Base-by-base conservation (phyloP, 2,113 vertebrate genomes). In the Turdus rufiventris region DNA sequence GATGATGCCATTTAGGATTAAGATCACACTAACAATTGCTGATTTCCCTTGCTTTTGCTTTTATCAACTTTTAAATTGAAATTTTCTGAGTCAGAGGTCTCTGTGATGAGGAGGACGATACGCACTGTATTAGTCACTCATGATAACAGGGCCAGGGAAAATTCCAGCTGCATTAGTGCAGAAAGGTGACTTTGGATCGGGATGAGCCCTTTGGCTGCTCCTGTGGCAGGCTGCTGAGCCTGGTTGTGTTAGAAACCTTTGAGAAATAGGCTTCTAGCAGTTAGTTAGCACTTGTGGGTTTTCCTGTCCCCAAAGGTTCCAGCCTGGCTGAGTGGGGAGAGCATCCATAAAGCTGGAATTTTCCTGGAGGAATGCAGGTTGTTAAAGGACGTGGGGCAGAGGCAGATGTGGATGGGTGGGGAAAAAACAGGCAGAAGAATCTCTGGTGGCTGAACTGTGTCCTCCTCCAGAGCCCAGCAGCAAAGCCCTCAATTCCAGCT, bases 101-200 rank as follows among this genome's bases (percentile, higher is more conserved):
- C 73, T 58, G 48, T 82, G 67, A 68, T 76, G 67, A 61, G 33
- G 61, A 91, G 31, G 25, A 36, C 0, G 2, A 43, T 42, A 20
- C 9, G 31, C 21, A 28, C 21, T 0, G 0, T 19, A 8, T 89
- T 56, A 34, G 87, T 87, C 80, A 14, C 19, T 90, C 40, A 51
- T 57, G 67, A 53, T 85, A 87, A 34, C 18, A 17, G 33, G 29
- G 29, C 70, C 70, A 71, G 85, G 76, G 73, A 50, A 66, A 89
- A 62, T 80, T 58, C 73, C 68, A 54, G 4, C 51, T 2, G 14
- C 57, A 6, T 53, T 57, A 65, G 54, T 79, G 85, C 67, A 77
- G 88, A 83, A 89, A 85, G 85, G 92, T 89, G 85, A 61, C 92
- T 91, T 96, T 93, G 94, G 74, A 57, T 66, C 2, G 1, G 62